Conservation (phyloP, 2,113 vertebrate species). For the Peromyscus polionotus region DNA sequence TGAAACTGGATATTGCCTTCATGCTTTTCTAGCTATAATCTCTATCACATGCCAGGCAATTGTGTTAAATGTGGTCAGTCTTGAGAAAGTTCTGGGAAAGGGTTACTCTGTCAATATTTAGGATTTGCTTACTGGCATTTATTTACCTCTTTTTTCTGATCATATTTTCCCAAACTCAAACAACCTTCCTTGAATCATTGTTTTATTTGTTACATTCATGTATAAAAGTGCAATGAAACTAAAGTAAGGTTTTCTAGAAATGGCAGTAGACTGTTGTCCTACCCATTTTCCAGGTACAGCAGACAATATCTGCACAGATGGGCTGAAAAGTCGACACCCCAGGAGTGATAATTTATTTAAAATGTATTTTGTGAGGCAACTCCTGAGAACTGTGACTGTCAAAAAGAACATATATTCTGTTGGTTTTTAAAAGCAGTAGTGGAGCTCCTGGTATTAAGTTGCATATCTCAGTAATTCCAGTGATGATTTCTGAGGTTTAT, state of each 20-base stretch:
- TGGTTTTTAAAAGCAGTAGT: accelerated
- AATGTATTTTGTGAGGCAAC: accelerated
- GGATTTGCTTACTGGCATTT: neutral
- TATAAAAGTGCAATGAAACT: neutral
- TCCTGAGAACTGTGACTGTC: neutral
- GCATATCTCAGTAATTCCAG: neutral
- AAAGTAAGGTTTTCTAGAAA: neutral
- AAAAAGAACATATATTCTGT: accelerated
- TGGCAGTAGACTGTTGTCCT: neutral
- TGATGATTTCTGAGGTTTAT: neutral
- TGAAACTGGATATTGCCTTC: neutral
- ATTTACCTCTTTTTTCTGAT: neutral
- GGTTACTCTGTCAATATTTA: neutral
- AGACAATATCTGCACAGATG: neutral
- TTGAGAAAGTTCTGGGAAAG: neutral
- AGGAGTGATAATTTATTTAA: neutral
- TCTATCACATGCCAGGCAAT: neutral
- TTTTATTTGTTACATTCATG: neutral
- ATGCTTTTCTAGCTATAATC: neutral
- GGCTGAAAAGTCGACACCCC: neutral
- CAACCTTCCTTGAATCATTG: neutral
- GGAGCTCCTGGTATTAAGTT: neutral
- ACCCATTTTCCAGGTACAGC: neutral
- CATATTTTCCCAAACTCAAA: neutral
- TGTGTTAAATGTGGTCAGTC: neutral